Percentiles rank a stretch among this genome's conserved stretches.
Conservation (phyloP, 2,888 invertebrate species). For the Achlya flavicornis region DNA sequence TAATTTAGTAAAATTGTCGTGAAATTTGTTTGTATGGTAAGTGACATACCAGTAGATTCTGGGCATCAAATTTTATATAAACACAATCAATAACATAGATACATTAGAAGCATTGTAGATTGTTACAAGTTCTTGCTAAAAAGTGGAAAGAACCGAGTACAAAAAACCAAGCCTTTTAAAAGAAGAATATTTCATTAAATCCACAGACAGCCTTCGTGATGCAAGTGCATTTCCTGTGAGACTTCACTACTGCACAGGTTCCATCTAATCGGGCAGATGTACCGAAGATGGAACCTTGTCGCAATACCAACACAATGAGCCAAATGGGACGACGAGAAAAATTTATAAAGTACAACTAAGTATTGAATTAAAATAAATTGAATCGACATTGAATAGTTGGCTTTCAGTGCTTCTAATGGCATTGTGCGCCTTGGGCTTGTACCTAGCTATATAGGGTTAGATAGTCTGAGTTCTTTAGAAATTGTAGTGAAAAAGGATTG, state of each 20-base stretch:
- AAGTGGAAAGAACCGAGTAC: no score
- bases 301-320: slow-evolving; percentile 42
- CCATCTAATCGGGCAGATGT: slow-evolving; percentile 28
- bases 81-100: no score
- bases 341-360: slow-evolving; percentile 31
- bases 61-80: no score
- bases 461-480: slow-evolving; percentile 9
- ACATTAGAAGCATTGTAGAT: no score
- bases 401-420: slow-evolving; percentile 40
- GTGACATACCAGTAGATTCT: no score
- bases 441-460: slow-evolving; percentile 11
- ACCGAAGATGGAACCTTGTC: slow-evolving; percentile 29
- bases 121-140: no score
- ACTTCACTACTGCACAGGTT: slow-evolving; percentile 37
- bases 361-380: slow-evolving; percentile 60
- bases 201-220: slow-evolving; percentile 26
- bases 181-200: slow-evolving; percentile 33
- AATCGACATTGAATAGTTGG: slow-evolving; percentile 54
- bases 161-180: slow-evolving; percentile 21
- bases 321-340: slow-evolving; percentile 45
- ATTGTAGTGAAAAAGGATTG: neutral
- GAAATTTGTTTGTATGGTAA: no score
- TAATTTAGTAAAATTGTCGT: no score
- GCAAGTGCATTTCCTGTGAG: slow-evolving; percentile 53
- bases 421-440: slow-evolving; percentile 14